Base-by-base conservation (phyloP, 2,113 vertebrate genomes). In the Loxodonta africana region DNA sequence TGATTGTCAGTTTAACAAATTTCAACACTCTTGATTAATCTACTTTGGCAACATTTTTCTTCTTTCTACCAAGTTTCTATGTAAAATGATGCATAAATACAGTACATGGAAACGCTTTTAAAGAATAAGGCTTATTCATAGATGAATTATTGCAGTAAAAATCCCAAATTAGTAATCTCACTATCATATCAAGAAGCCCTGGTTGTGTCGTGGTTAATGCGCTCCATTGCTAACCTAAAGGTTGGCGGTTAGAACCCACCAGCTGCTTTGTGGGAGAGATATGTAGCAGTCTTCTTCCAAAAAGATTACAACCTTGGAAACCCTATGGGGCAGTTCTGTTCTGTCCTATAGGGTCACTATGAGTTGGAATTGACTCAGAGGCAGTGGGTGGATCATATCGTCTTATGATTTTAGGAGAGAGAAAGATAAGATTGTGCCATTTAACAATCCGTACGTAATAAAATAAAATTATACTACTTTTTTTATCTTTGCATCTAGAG, bases 401-500 rank as follows among this genome's bases (percentile, higher is more conserved):
- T 83, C 91, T 86, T 78, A 82, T 95, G 48, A 28, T 26, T 82
- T 89, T 48, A 91, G 67, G 14, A 63, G 25, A 93, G 37, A 92
- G 51, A 92, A 95, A 90, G 92, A 78, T 87, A 93, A 78, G 87
- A 67, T 44, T 92, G 33, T 62, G 30, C 51, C 73, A 51, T 9
- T 94, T 80, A 74, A 82, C 48, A 37, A 41, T 83, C 67, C 88
- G 37, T 46, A 85, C 15, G 30, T 91, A 82, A 67, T 89, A 63
- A 87, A 26, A 82, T 90, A 85, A 76, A 53, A n/a, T 85, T 67
- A 77, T 88, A 51, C 71, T 95, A 44, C 73, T 74, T 90, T 63
- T 85, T 90, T 90, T 46, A 95, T 90, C 51, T 95, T 92, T 97
- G 88, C 1, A 96, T 88, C 41, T 83, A 99, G 99, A 82, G 97